Evolutionary conservation across 2,888 invertebrate genomes (phyloP), one percentile per base, ranked within the genome.

Genomic region (Ganaspis brasiliensis): DNA sequence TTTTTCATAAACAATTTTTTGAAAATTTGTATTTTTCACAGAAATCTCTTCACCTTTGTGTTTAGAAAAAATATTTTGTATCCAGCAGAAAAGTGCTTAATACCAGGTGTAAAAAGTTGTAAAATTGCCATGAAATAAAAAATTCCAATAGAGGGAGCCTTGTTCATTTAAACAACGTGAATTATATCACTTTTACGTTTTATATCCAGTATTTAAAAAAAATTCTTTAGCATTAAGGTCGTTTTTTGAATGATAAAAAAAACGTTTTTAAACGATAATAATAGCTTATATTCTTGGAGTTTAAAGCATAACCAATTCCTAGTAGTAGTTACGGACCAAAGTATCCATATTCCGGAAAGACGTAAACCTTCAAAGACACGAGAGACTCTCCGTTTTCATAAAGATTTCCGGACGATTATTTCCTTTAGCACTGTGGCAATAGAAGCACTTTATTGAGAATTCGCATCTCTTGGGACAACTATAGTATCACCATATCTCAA

Each of bases 331-430:
- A 63, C 8, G 37, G 19, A 40, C 63, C 21, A 63, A 52, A 63
- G 63, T 63, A 63, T 63, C 63, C 40, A 63, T 40, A 37, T 63
- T 40, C 63, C 35, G 63, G 63, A 63, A 63, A 37, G 21, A 63
- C 63, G 63, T 63, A 61, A 61, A 61, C 59, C 59, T 35, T 21
- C 59, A 35, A 61, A 35, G 35, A 57, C 57, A 57, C 24, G 57
- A 57, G 57, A 61, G 59, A 35, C 35, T 10, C n/a, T 61, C 16
- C 59, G 16, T 63, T 63, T 63, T 37, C 63, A 24, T 40, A 40
- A 63, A 63, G 63, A 63, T 63, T 63, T 63, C 63, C 40, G 63
- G 21, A 40, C 37, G 40, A 63, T 63, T 63, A 40, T 63, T 40
- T 63, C 40, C 63, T 14, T 63, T 63, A 21, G 21, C 21, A 40